Conservation (phyloP, 2,113 vertebrate species). For the Prionailurus bengalensis region DNA sequence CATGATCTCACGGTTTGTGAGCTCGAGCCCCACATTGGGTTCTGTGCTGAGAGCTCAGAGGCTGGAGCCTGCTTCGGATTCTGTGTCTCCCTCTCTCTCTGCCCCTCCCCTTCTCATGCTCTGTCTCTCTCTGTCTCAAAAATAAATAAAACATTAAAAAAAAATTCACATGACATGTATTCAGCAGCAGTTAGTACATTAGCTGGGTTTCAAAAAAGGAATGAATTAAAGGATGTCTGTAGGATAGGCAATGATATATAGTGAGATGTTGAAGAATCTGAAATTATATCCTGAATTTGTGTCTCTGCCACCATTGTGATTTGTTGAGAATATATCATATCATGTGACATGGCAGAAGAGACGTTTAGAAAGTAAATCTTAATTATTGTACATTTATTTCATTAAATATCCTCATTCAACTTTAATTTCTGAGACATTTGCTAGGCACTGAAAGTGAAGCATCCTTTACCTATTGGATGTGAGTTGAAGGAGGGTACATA, state of each 20-base stretch:
- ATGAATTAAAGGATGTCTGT: background rate
- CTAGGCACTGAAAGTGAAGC: background rate
- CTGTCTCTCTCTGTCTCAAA: too few species aligned
- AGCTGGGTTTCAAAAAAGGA: conserved; percentile 18
- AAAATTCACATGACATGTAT: background rate
- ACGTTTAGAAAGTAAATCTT: conserved; percentile 1
- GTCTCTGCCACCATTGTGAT: background rate
- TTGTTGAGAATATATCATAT: background rate
- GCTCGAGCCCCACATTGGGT: too few species aligned
- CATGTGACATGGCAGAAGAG: background rate
- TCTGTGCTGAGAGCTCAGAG: too few species aligned
- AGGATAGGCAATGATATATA: background rate
- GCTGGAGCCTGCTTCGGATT: too few species aligned
- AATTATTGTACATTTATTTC: background rate
- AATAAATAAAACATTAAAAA: too few species aligned
- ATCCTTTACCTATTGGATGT: background rate
- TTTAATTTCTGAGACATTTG: background rate
- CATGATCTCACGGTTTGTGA: too few species aligned
- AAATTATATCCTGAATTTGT: conserved; percentile 7
- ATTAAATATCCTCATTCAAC: background rate
- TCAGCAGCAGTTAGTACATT: background rate
- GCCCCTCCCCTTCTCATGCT: too few species aligned
- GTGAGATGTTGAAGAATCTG: background rate
- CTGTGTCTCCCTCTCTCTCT: too few species aligned
- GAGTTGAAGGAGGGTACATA: background rate